A percentile compares a stretch with the other conserved stretches of the same genome.
Conservation (phyloP, 2,113 vertebrate genomes). For the Colius striatus region DNA sequence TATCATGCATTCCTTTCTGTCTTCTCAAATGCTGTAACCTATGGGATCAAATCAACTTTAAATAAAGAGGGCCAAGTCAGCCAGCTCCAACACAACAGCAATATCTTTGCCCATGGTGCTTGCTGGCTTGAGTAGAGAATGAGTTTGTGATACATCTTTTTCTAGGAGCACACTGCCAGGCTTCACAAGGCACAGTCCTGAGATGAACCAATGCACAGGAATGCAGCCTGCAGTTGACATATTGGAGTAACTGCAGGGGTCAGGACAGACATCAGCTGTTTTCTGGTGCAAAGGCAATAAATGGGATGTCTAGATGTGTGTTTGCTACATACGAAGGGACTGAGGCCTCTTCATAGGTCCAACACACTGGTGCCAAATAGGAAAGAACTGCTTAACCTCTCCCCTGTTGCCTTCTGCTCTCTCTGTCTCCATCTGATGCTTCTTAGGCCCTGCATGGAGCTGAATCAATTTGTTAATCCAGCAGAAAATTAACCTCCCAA, state of each 20-base stretch:
- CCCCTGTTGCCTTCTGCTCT: neutral
- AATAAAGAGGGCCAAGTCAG: neutral
- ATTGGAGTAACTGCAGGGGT: neutral
- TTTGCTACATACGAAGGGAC: neutral
- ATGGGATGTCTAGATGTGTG: neutral
- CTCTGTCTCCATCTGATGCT: accelerated
- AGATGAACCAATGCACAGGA: neutral
- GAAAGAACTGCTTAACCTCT: neutral
- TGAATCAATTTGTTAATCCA: neutral
- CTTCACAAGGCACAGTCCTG: neutral
- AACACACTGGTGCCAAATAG: neutral
- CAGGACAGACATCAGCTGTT: neutral
- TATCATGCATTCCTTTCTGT: neutral
- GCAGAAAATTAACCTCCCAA: neutral
- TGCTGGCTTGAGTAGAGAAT: neutral
- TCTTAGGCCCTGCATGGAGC: neutral
- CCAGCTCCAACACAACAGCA: neutral
- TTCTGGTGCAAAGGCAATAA: neutral
- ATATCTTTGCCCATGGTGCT: neutral
- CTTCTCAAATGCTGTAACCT: neutral
- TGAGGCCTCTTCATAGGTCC: neutral
- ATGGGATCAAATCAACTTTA: neutral
- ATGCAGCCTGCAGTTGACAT: neutral
- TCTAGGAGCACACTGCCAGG: neutral
- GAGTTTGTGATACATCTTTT: too few species aligned